Conservation (phyloP, 1,140 invertebrate species). For the Ceratitis capitata region DNA sequence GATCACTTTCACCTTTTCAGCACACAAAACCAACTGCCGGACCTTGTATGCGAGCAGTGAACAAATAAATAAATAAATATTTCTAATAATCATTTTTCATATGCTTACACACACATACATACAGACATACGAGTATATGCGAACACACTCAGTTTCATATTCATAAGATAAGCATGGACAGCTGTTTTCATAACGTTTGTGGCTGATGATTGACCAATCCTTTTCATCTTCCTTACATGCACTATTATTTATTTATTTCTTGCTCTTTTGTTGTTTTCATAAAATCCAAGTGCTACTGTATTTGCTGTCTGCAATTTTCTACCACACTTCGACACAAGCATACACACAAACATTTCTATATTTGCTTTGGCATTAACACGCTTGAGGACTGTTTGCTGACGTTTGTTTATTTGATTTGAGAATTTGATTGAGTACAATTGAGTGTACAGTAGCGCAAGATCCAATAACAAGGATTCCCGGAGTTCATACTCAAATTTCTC, state of each 20-base stretch:
- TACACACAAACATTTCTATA: not conserved
- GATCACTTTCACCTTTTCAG: not conserved
- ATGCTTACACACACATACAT: not conserved
- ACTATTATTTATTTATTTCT: not conserved
- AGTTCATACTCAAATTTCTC: not conserved
- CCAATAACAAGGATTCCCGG: not conserved
- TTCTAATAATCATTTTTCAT: not conserved
- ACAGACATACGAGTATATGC: too few relatives aligned
- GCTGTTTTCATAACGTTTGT: not conserved
- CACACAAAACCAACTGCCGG: not conserved
- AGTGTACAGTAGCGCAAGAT: not conserved
- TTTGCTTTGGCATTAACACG: slow-evolving; percentile 2
- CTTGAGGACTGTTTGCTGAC: not conserved
- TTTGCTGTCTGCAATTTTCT: not conserved
- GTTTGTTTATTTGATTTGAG: not conserved
- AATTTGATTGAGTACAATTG: not conserved
- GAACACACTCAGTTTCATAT: too few relatives aligned
- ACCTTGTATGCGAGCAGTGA: not conserved
- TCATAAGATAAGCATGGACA: not conserved
- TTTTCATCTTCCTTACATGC: not conserved
- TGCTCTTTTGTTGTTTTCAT: not conserved
- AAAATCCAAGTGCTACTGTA: slow-evolving; percentile 11
- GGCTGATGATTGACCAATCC: not conserved
- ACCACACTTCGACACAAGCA: not conserved
- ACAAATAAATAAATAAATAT: not conserved